These are phyloP conservation scores for Xanthia icteritia DNA, from an alignment of 2,888 invertebrate species.

Conservation along the genomic window DNA sequence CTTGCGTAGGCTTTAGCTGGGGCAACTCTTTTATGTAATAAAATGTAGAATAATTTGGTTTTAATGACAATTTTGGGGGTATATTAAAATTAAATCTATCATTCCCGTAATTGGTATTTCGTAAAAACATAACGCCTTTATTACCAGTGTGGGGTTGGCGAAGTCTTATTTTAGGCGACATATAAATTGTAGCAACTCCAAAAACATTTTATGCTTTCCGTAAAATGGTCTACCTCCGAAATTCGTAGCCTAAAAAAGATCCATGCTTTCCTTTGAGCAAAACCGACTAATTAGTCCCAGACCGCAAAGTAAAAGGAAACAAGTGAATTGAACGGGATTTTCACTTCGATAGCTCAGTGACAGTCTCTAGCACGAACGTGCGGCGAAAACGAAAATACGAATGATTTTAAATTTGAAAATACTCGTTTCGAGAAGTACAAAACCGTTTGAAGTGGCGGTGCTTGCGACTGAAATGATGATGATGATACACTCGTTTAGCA, in stretches of 20 bases:
- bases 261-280: slow-evolving; percentile 6
- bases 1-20: too few species aligned
- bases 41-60: too few species aligned
- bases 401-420: background rate
- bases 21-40: too few species aligned
- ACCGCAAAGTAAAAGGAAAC: slow-evolving; percentile 31
- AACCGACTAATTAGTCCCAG: slow-evolving; percentile 25
- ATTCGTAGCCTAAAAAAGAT: background rate
- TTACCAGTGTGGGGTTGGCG: background rate
- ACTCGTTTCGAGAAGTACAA: background rate
- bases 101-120: background rate
- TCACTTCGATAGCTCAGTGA: slow-evolving; percentile 19
- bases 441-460: too few species aligned
- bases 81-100: slow-evolving; percentile 3
- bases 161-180: too few species aligned
- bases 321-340: slow-evolving; percentile 32
- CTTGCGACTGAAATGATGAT: too few species aligned
- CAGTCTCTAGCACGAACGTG: background rate
- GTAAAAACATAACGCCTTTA: background rate
- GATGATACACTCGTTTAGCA: too few species aligned
- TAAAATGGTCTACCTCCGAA: background rate
- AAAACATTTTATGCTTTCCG: background rate
- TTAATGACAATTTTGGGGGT: background rate
- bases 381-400: background rate
- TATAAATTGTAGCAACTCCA: background rate